phyloP scores from a whole-genome alignment of 1,140 invertebrate genomes.

The Marisa cornuarietis region DNA sequence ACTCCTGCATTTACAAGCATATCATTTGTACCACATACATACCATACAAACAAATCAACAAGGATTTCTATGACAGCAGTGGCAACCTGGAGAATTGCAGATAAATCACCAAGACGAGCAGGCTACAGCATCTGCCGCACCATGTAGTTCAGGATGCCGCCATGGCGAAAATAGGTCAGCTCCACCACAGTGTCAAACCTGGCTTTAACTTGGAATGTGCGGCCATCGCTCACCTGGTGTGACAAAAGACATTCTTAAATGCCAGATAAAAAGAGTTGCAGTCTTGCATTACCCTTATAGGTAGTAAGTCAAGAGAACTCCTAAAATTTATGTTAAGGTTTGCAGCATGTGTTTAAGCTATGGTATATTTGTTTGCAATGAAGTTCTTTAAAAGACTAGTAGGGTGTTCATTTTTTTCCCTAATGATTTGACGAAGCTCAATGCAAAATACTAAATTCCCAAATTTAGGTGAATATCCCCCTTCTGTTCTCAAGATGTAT shows the following conservation, averaged over 20 bases:
- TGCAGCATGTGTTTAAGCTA: no score
- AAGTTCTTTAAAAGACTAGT: no score
- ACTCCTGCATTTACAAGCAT: background rate
- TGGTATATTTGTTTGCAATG: no score
- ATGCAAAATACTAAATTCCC: no score
- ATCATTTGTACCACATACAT: background rate
- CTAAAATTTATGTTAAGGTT: no score
- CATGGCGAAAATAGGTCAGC: conserved; percentile 91
- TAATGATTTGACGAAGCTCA: no score
- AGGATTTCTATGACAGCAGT: background rate
- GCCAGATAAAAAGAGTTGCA: no score
- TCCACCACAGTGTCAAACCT: conserved; percentile 99
- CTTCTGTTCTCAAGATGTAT: no score
- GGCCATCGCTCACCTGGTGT: conserved; percentile 65
- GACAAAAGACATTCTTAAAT: conserved; percentile 17
- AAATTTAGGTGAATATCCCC: no score
- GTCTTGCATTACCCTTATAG: no score
- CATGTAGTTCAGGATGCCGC: conserved; percentile 98
- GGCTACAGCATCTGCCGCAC: conserved; percentile 71
- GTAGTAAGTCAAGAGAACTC: no score
- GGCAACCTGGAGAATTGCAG: background rate
- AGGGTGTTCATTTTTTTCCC: no score
- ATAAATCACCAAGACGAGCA: background rate
- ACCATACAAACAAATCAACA: background rate
- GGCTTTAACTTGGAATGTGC: conserved; percentile 78